Conservation (phyloP, 2,797 vertebrate genomes). For the Sebastes itinus region DNA sequence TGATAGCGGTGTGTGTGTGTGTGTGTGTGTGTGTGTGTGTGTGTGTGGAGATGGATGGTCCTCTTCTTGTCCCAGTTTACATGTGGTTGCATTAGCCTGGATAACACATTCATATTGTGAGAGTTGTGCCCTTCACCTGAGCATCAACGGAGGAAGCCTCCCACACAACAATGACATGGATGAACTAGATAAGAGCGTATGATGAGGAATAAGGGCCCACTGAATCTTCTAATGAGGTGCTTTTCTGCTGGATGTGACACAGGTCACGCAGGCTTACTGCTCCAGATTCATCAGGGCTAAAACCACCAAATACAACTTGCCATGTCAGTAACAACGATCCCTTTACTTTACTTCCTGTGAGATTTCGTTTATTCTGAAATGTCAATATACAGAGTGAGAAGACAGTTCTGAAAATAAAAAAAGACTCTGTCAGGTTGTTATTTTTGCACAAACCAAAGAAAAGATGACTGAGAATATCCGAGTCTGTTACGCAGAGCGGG, state of each 20-base stretch:
- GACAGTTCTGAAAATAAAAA: neutral
- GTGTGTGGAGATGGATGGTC: constrained; percentile 31
- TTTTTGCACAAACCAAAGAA: constrained; percentile 30
- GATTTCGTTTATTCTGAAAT: neutral
- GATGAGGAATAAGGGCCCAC: neutral
- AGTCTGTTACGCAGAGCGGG: neutral
- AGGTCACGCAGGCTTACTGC: neutral
- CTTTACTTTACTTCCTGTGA: neutral
- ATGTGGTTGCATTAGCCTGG: neutral
- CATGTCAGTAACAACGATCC: neutral
- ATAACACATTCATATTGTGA: neutral
- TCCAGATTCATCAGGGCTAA: neutral
- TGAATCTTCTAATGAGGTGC: neutral
- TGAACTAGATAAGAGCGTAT: neutral
- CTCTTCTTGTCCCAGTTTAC: constrained; percentile 13
- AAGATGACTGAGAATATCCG: constrained; percentile 36
- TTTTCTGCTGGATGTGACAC: neutral
- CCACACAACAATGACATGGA: constrained; percentile 17
- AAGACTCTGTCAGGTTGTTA: constrained; percentile 10
- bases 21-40: neutral
- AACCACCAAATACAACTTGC: neutral
- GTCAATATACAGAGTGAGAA: neutral
- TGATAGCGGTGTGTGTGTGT: constrained; percentile 22
- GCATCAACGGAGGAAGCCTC: neutral
- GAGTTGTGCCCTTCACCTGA: constrained; percentile 49